These are phyloP conservation scores for Cossypha niveicapilla DNA, from an alignment of 2,797 vertebrate genomes.

Conservation along the genomic window DNA sequence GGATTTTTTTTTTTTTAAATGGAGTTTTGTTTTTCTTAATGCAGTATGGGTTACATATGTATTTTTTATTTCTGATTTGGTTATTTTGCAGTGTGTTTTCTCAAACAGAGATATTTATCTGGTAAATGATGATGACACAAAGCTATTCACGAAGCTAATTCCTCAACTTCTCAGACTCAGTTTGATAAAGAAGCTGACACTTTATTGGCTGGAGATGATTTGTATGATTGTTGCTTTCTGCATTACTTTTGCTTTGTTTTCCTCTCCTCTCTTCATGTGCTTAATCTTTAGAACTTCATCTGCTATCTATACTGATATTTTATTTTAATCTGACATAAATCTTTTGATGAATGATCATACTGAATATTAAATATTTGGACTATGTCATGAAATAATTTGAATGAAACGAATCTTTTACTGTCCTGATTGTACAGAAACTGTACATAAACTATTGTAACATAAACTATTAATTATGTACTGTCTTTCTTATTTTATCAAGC, in stretches of 20 bases:
- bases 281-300: background rate
- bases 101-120: background rate
- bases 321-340: conserved; percentile 6
- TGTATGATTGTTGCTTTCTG: background rate
- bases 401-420: background rate
- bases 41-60: background rate
- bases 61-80: background rate
- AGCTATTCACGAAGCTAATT: background rate
- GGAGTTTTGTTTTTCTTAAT: background rate
- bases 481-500: conserved; percentile 34
- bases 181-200: background rate
- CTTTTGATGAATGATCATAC: background rate
- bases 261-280: background rate
- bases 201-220: background rate
- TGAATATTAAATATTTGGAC: conserved; percentile 34
- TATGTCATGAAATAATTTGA: conserved; percentile 16
- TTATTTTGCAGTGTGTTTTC: background rate
- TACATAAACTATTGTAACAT: too few species aligned
- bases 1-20: background rate
- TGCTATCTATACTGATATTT: background rate
- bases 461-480: conserved; percentile 47
- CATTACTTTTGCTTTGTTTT: background rate
- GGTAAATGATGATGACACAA: background rate
- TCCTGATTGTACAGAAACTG: conserved; percentile 9
- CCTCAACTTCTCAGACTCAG: background rate